Evolutionary conservation across 2,888 invertebrate genomes (phyloP), one percentile per base, ranked within the genome.

Genomic region (Thyatira batis): DNA sequence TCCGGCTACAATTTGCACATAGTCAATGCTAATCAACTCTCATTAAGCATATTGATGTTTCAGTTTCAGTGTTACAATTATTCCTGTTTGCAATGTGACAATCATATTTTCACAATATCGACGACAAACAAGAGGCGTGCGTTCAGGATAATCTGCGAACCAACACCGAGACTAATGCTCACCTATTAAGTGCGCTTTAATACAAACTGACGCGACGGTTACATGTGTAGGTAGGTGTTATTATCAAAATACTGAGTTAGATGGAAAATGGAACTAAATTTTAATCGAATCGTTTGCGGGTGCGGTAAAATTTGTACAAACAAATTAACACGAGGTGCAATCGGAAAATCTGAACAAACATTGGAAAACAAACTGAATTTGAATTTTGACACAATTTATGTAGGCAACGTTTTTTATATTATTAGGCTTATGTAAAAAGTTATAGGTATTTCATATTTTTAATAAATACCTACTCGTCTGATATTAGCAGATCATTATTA

Each of bases 251-350:
- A 69, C 60, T 63, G 58, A 64, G 33, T 62, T 67, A 71, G 64
- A 72, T 74, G 71, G 68, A 80, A 79, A 69, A 79, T 75, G 78
- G 72, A 79, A 72, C 73, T 77, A 82, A 77, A 85, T 83, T 85
- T 83, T 75, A 84, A 87, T 85, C 77, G 75, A 87, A 83, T 79
- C 77, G 80, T 80, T 82, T 81, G 80, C 69, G 78, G 73, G 64
- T 73, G 75, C 74, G 73, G 76, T 76, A 76, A 83, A 84, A 83
- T 84, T 81, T 81, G 81, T 74, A 70, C 86, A 87, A 87, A 86
- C 86, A 87, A 85, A 87, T 87, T 87, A 88, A 83, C 81, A 77
- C 73, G 80, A 82, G 82, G 82, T 82, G 78, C 79, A 76, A 85
- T 85, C 81, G 85, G 84, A 73, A 87, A 87, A 87, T 87, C 82